Percentiles rank a stretch among this genome's conserved stretches.
These are phyloP conservation scores for Drosophila neotestacea DNA, from an alignment of 2,888 invertebrate genomes.

Conservation along the genomic window DNA sequence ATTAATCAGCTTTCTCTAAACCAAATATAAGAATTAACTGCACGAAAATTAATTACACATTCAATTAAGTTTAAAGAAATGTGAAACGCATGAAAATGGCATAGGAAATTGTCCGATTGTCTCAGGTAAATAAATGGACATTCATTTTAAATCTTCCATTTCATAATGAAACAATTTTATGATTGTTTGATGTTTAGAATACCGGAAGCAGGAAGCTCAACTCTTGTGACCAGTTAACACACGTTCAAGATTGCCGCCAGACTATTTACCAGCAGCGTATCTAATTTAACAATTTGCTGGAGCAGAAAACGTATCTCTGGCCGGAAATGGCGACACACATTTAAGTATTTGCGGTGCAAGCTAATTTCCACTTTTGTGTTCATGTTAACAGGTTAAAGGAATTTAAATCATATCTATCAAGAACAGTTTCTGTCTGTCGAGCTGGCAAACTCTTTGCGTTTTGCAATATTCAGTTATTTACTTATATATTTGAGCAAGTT, in stretches of 20 bases:
- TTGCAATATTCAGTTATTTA: no score
- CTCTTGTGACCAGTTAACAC: background rate
- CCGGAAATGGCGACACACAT: conserved; percentile 18
- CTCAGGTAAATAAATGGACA: background rate
- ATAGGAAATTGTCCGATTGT: background rate
- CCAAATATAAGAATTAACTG: background rate
- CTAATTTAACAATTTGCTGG: conserved; percentile 17
- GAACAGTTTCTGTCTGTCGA: no score
- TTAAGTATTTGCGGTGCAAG: background rate
- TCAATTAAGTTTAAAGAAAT: background rate
- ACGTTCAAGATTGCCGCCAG: background rate
- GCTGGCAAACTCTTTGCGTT: no score
- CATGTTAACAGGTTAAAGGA: background rate
- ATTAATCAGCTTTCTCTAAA: no score
- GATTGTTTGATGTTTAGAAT: background rate
- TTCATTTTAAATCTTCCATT: background rate
- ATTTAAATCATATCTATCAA: no score
- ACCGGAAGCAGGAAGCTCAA: conserved; percentile 1
- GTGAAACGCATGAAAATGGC: no score
- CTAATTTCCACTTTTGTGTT: background rate
- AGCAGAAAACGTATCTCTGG: background rate
- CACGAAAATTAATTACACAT: background rate
- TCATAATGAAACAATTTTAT: background rate
- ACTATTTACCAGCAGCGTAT: background rate
- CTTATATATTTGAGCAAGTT: no score